Conservation (phyloP, 2,113 vertebrate species). For the Egretta garzetta region DNA sequence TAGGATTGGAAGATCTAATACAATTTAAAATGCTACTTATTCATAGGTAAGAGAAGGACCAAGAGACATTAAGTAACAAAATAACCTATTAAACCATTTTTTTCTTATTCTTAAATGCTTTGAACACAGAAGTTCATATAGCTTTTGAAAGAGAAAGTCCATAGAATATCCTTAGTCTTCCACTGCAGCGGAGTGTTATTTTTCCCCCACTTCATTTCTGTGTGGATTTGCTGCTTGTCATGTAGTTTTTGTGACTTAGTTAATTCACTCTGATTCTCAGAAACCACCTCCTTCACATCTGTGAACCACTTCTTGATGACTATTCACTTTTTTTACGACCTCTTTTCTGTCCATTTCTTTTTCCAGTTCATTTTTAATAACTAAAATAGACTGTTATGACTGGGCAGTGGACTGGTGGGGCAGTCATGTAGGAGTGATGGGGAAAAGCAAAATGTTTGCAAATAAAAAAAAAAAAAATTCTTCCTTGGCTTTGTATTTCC, state of each 20-base stretch:
- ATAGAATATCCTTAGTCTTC: not conserved
- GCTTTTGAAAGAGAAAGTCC: not conserved
- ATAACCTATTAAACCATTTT: not conserved
- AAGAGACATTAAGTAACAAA: not conserved
- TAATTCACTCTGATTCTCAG: not conserved
- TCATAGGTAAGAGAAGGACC: not conserved
- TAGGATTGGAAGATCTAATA: not conserved
- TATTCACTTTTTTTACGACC: not conserved
- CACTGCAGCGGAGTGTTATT: not conserved
- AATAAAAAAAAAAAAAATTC: fast-evolving
- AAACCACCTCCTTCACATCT: not conserved
- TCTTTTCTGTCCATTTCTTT: not conserved
- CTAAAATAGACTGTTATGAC: not conserved
- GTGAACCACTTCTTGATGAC: not conserved
- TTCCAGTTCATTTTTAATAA: not conserved
- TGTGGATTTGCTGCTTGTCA: not conserved
- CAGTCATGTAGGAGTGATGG: not conserved
- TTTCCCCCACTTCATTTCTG: not conserved
- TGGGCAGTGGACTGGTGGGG: not conserved
- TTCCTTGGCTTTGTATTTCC: not conserved
- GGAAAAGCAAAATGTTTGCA: not conserved
- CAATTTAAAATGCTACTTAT: not conserved
- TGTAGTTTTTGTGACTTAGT: not conserved
- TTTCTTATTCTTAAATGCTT: not conserved
- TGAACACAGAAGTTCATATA: not conserved